phyloP scores from a whole-genome alignment of 2,113 vertebrate species.

The Phalacrocorax brasilianus region DNA sequence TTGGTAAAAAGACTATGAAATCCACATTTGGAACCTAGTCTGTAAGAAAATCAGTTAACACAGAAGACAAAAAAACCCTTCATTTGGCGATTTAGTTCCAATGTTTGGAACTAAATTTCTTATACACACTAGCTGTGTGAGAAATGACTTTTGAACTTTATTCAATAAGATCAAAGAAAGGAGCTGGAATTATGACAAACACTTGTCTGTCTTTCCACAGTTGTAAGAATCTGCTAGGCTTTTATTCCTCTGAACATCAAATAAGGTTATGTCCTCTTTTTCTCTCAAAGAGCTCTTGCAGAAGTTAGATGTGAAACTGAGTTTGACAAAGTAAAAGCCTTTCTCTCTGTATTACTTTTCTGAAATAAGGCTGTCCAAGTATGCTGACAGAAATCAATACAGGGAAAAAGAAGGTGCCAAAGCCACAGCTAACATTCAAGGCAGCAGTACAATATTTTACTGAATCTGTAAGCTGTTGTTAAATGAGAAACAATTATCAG shows the following conservation, averaged over 20 bases:
- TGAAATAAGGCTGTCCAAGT: not conserved
- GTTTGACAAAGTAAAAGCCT: not conserved
- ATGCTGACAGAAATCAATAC: not conserved
- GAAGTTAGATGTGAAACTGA: not conserved
- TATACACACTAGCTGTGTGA: not conserved
- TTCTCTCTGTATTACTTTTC: not conserved
- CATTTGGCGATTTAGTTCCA: not conserved
- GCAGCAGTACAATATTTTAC: not conserved
- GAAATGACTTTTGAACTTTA: not conserved
- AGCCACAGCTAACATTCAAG: not conserved
- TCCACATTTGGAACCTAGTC: not conserved
- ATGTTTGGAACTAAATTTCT: not conserved
- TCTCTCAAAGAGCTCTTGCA: not conserved
- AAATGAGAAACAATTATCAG: not conserved
- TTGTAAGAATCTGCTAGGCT: not conserved
- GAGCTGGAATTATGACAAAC: not conserved
- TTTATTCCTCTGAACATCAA: not conserved
- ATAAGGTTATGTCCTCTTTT: not conserved
- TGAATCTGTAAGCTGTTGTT: not conserved
- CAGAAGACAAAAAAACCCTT: not conserved
- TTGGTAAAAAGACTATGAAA: not conserved
- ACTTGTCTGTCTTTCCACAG: not conserved
- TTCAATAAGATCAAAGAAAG: not conserved
- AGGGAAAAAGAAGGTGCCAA: not conserved
- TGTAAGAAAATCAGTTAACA: not conserved